Evolutionary conservation across 2,797 vertebrate species (phyloP).

Genomic region (Microchirus variegatus): DNA sequence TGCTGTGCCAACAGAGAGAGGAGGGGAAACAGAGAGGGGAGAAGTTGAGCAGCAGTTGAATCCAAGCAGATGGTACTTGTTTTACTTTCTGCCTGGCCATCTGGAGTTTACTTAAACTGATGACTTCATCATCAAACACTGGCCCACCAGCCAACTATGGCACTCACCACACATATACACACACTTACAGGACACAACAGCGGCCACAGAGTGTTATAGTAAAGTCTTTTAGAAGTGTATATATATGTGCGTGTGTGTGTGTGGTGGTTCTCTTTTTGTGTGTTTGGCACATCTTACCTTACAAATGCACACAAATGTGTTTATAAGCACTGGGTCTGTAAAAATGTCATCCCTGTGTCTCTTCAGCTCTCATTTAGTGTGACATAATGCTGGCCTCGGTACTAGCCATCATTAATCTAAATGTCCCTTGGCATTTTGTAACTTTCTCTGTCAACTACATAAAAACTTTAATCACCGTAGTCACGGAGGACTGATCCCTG

Average conservation of each 20-base stretch:
- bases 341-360: conserved; percentile 74
- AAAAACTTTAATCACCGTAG: conserved; percentile 67
- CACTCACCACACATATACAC: conserved; percentile 71
- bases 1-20: conserved; percentile 72
- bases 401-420: conserved; percentile 73
- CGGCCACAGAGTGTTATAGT: conserved; percentile 51
- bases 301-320: conserved; percentile 64
- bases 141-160: conserved; percentile 77
- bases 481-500: conserved; percentile 62
- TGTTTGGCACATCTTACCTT: conserved; percentile 42
- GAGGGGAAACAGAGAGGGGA: conserved; percentile 47
- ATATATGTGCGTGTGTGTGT: conserved; percentile 27
- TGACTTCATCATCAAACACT: conserved; percentile 86
- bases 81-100: conserved; percentile 84
- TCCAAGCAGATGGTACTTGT: conserved; percentile 87
- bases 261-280: conserved; percentile 19
- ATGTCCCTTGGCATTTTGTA: conserved; percentile 71
- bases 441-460: conserved; percentile 72
- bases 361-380: conserved; percentile 69
- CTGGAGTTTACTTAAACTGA: conserved; percentile 86
- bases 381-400: conserved; percentile 73
- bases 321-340: conserved; percentile 63
- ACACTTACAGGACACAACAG: conserved; percentile 63
- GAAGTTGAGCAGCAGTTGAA: conserved; percentile 79
- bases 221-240: conserved; percentile 40